Evolutionary conservation across 1,140 invertebrate species (phyloP), one percentile per base, ranked within the genome.

Genomic region (Calosoma granatense): DNA sequence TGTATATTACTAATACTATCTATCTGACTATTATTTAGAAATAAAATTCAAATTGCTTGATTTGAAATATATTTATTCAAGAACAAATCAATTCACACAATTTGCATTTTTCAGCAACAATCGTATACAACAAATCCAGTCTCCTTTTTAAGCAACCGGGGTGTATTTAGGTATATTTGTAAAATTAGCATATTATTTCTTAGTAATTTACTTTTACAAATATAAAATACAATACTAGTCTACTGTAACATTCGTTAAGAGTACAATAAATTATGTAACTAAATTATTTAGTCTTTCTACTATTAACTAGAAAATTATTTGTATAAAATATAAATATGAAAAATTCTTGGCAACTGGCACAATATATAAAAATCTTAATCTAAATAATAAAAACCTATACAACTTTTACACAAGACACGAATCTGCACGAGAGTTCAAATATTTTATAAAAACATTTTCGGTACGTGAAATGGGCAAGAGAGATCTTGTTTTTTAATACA

Each of bases 381-480:
- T 47, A 9, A 12, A 47, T 14, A 47, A 47, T 17, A 47, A 11
- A 47, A 47, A 4, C 15, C 41, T 47, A 47, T 47, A 47, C 41
- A 47, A 11, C 41, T 47, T 47, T 47, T 47, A 47, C 41, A 47
- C 41, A 47, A 47, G n/a, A 47, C 41, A 47, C 41, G 17, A 47
- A 30, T 6, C 26, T 6, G 14, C 26, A 30, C 26, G 14, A 14
- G 6, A 47, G 41, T 6, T 47, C 6, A 47, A 47, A 47, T 17
- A 47, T 12, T 47, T 47, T 12, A 47, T 12, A 12, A 11, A 12
- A 30, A 47, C 9, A 47, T 12, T 6, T 47, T 47, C 15, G 4
- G 9, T 47, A 6, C 9, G n/a, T n/a, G 17, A 47, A 11, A 47
- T 47, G 3, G 41, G 41, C 41, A 47, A 47, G 41, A 47, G 41